A percentile compares a stretch with the other conserved stretches of the same genome.
Evolutionary conservation across 2,797 vertebrate genomes (phyloP).

Genomic region (Scarus forsteni): DNA sequence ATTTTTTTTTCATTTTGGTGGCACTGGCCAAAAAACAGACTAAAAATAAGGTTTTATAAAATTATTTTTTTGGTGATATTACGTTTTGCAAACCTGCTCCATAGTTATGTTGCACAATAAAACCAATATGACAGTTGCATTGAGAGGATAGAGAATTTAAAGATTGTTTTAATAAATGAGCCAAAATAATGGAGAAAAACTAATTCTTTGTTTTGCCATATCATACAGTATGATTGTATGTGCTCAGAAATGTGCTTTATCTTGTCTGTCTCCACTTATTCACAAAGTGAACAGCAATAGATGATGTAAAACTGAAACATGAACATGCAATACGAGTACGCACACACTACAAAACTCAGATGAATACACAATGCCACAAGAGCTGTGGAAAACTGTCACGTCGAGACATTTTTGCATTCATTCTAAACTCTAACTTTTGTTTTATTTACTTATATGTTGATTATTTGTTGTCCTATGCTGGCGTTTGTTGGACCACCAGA

Average conservation of each 20-base stretch:
- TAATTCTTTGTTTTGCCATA: slow-evolving; percentile 57
- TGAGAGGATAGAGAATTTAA: no score
- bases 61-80: no score
- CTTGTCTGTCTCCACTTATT: slow-evolving; percentile 47
- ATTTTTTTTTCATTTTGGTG: no score
- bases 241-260: slow-evolving; percentile 64
- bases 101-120: no score
- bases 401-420: slow-evolving; percentile 25
- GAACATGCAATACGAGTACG: slow-evolving; percentile 55
- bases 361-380: slow-evolving; percentile 1
- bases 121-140: no score
- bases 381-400: slow-evolving; percentile 7
- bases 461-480: slow-evolving; percentile 33
- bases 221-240: slow-evolving; percentile 64
- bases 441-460: slow-evolving; percentile 40
- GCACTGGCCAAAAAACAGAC: no score
- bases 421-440: slow-evolving; percentile 13
- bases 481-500: slow-evolving; percentile 29
- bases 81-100: no score
- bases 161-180: no score
- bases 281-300: slow-evolving; percentile 75
- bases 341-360: slow-evolving; percentile 6
- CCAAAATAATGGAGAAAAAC: no score
- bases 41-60: no score
- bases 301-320: slow-evolving; percentile 39